These are phyloP conservation scores for Polydrusus tereticollis DNA, from an alignment of 2,888 invertebrate species.

Conservation along the genomic window DNA sequence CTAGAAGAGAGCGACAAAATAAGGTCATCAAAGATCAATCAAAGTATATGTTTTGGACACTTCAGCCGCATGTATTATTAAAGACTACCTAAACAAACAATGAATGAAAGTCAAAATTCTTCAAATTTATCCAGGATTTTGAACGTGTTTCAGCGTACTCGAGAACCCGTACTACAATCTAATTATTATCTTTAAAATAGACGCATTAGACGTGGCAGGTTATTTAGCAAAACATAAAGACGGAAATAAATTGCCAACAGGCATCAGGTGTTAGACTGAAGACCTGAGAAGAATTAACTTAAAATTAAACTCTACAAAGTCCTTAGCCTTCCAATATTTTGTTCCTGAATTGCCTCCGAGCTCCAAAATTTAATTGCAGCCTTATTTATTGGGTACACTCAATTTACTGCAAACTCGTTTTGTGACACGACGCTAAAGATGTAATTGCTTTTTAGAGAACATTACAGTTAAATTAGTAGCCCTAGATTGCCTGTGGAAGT, in stretches of 20 bases:
- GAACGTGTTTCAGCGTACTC: too few species aligned
- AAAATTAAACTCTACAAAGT: slow-evolving; percentile 45
- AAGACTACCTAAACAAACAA: too few species aligned
- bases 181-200: background rate
- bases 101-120: too few species aligned
- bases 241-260: slow-evolving; percentile 23
- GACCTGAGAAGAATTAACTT: slow-evolving; percentile 23
- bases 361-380: slow-evolving; percentile 42
- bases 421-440: slow-evolving; percentile 30
- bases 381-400: slow-evolving; percentile 42
- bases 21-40: too few species aligned
- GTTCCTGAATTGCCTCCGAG: slow-evolving; percentile 36
- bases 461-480: slow-evolving; percentile 2
- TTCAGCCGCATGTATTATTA: too few species aligned
- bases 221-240: slow-evolving; percentile 17
- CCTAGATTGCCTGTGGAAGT: background rate
- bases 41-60: too few species aligned
- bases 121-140: too few species aligned
- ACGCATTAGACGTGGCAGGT: slow-evolving; percentile 7
- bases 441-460: slow-evolving; percentile 30
- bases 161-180: background rate
- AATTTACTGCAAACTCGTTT: slow-evolving; percentile 26
- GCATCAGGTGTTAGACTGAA: slow-evolving; percentile 36
- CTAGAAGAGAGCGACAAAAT: too few species aligned
- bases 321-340: slow-evolving; percentile 33